Evolutionary conservation across 35 echinoderm and acorn worm genomes (phyloP).

Genomic region (Holothuria glaberrima): DNA sequence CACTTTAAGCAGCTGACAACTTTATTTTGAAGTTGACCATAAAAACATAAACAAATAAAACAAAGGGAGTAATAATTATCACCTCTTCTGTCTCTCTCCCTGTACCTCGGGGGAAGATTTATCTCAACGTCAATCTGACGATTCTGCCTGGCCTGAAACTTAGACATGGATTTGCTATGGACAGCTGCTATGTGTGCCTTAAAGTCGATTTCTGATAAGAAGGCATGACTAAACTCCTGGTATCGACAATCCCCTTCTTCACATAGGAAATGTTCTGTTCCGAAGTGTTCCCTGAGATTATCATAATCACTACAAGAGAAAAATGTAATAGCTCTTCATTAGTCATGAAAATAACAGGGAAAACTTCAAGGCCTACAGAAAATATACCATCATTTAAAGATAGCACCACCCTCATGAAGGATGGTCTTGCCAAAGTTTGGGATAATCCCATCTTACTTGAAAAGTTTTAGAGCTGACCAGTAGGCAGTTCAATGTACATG

Average conservation of each 20-base stretch:
- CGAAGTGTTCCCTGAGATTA: slow-evolving; percentile 79
- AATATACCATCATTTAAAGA: too few species aligned
- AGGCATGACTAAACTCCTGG: slow-evolving; percentile 86
- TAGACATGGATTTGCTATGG: slow-evolving; percentile 70
- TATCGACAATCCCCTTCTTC: slow-evolving; percentile 74
- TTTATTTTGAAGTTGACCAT: too few species aligned
- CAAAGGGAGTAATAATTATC: not conserved
- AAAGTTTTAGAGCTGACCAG: too few species aligned
- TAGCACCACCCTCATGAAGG: too few species aligned
- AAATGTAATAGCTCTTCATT: slow-evolving; percentile 1
- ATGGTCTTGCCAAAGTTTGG: too few species aligned
- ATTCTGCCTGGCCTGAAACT: slow-evolving; percentile 78
- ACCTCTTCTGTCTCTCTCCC: slow-evolving; percentile 47
- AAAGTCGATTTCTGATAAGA: slow-evolving; percentile 78
- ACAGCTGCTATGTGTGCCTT: slow-evolving; percentile 81
- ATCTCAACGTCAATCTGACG: slow-evolving; percentile 88
- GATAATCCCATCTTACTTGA: too few species aligned
- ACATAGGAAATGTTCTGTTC: slow-evolving; percentile 79
- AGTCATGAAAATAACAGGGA: not conserved
- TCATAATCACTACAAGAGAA: slow-evolving; percentile 75
- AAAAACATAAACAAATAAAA: too few species aligned
- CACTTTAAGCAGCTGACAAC: too few species aligned
- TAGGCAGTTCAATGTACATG: too few species aligned
- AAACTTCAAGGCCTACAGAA: not conserved
- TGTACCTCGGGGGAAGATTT: slow-evolving; percentile 72